These are phyloP conservation scores for Cyprinodon tularosa DNA, from an alignment of 2,113 vertebrate genomes.

Conservation along the genomic window DNA sequence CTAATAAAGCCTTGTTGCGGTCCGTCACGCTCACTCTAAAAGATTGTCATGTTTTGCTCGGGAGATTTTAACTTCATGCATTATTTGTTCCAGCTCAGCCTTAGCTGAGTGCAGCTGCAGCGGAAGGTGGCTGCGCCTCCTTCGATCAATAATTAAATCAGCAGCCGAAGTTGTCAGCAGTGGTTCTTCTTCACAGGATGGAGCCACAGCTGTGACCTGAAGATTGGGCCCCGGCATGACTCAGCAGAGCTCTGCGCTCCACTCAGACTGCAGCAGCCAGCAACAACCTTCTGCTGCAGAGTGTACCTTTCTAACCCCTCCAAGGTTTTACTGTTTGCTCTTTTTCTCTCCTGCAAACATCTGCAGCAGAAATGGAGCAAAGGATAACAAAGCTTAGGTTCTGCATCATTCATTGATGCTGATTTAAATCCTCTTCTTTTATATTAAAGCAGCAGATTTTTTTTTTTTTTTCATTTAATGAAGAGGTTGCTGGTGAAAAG, in stretches of 20 bases:
- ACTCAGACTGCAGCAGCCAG: conserved; percentile 9
- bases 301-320: conserved; percentile 1
- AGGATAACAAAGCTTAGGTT: background rate
- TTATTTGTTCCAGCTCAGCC: conserved; percentile 18
- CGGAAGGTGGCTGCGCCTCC: background rate
- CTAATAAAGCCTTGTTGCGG: background rate
- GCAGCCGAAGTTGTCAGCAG: conserved; percentile 35
- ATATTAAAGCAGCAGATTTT: background rate
- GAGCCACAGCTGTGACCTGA: conserved; percentile 13
- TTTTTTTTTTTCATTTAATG: background rate
- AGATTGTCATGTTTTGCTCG: background rate
- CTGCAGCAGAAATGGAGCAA: background rate
- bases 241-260: conserved; percentile 31
- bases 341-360: background rate
- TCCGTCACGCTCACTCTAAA: background rate
- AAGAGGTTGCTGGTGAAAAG: background rate
- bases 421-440: background rate
- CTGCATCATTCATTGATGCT: conserved; percentile 6
- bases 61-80: conserved; percentile 11
- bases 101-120: conserved; percentile 1
- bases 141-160: conserved; percentile 40
- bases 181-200: conserved; percentile 3
- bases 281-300: conserved; percentile 6
- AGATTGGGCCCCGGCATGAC: conserved; percentile 23
- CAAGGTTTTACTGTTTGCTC: background rate